These are phyloP conservation scores for Eupithecia insigniata DNA, from an alignment of 2,888 invertebrate species.

Conservation along the genomic window DNA sequence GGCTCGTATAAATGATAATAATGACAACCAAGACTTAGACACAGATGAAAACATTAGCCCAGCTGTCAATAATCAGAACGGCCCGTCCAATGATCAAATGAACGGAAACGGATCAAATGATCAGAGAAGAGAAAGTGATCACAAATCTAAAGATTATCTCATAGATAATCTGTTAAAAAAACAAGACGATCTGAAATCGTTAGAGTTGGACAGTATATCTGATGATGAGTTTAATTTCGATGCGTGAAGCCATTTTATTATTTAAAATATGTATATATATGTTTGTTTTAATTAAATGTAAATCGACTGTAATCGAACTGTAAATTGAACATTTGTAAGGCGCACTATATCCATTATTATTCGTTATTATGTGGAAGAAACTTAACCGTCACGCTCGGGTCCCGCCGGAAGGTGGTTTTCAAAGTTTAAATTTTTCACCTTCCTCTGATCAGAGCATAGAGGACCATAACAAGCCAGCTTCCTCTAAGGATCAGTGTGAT, in stretches of 20 bases:
- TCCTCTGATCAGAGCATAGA: not conserved
- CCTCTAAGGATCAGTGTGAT: too few relatives aligned
- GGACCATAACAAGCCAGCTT: too few relatives aligned
- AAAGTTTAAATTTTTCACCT: not conserved
- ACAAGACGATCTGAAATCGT: conserved; percentile 36
- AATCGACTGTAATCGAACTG: too few relatives aligned
- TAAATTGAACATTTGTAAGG: too few relatives aligned
- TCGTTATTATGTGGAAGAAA: too few relatives aligned
- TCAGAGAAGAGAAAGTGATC: not conserved
- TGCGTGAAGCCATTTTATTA: conserved; percentile 13
- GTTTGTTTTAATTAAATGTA: too few relatives aligned
- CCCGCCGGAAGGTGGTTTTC: too few relatives aligned
- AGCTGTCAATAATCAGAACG: not conserved
- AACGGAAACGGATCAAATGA: not conserved
- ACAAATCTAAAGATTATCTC: conserved; percentile 15
- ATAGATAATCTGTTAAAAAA: conserved; percentile 31
- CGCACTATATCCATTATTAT: too few relatives aligned
- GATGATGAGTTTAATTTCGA: conserved; percentile 56
- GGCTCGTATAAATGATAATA: not conserved
- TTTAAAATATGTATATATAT: too few relatives aligned
- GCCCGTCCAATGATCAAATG: not conserved
- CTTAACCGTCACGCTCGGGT: too few relatives aligned
- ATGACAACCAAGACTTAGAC: not conserved
- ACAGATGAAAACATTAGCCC: not conserved
- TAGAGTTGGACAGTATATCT: conserved; percentile 54